Conservation (phyloP, 35 echinoderm and acorn worm species). For the Anneissia japonica region DNA sequence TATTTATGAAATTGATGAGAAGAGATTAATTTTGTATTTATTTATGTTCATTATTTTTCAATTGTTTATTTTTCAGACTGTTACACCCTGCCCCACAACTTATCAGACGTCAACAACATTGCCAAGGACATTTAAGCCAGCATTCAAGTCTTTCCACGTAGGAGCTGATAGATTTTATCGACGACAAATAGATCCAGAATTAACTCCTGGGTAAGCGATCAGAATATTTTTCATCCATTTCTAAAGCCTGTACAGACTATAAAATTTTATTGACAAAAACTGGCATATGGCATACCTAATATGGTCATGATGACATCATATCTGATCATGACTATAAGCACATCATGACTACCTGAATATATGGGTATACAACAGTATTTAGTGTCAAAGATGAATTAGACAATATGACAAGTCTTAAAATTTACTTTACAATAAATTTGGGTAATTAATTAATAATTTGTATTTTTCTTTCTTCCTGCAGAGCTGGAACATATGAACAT, state of each 20-base stretch:
- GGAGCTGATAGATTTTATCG: slow-evolving; percentile 71
- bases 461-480: slow-evolving; percentile 36
- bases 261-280: too few species aligned
- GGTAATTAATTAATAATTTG: neutral
- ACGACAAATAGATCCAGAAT: slow-evolving; percentile 67
- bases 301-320: too few species aligned
- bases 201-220: slow-evolving; percentile 88
- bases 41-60: neutral
- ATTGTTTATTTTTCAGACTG: slow-evolving; percentile 47
- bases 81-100: slow-evolving; percentile 80
- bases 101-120: slow-evolving; percentile 64
- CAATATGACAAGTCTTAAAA: neutral
- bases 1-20: too few species aligned
- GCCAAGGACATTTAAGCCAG: slow-evolving; percentile 59
- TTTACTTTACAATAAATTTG: neutral
- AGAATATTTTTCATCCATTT: too few species aligned
- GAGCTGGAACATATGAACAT: slow-evolving; percentile 96
- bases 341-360: too few species aligned
- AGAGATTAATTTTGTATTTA: neutral
- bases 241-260: too few species aligned
- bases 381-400: neutral
- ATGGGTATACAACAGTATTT: neutral
- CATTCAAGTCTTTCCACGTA: slow-evolving; percentile 81
- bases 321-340: too few species aligned
- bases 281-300: too few species aligned